These are phyloP conservation scores for Bathynomus jamesi DNA, from an alignment of 1,140 invertebrate genomes.

Conservation along the genomic window DNA sequence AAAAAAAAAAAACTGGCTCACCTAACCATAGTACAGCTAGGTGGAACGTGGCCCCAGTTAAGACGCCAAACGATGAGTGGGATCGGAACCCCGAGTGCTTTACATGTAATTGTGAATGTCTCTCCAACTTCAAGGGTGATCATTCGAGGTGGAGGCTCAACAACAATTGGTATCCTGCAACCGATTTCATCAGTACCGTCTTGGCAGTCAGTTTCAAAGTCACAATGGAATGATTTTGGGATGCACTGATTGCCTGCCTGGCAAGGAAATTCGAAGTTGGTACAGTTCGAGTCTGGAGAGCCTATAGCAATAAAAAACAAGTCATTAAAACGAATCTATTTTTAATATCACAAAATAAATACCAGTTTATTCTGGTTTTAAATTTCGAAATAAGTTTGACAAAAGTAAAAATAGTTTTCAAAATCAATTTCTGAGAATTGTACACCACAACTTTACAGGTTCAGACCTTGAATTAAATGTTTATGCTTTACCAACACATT, in stretches of 20 bases:
- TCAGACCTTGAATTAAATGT: no score
- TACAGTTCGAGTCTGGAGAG: slow-evolving; percentile 58
- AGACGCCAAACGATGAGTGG: slow-evolving; percentile 90
- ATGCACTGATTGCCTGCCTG: slow-evolving; percentile 71
- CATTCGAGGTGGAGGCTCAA: slow-evolving; percentile 59
- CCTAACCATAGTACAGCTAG: slow-evolving; percentile 68
- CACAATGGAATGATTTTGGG: slow-evolving; percentile 88
- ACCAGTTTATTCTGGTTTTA: no score
- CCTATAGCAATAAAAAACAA: no score
- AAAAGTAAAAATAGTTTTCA: no score
- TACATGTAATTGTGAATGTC: slow-evolving; percentile 69
- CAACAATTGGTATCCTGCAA: slow-evolving; percentile 61
- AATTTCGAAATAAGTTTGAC: no score
- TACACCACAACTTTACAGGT: no score
- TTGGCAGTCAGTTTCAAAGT: slow-evolving; percentile 73
- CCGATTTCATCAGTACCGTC: slow-evolving; percentile 87
- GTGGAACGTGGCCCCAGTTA: slow-evolving; percentile 93
- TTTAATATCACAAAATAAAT: no score
- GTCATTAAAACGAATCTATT: no score
- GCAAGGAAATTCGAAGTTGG: slow-evolving; percentile 75
- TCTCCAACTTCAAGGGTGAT: slow-evolving; percentile 61
- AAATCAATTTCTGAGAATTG: no score
- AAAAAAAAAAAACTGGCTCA: no score
- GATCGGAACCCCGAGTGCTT: slow-evolving; percentile 76
- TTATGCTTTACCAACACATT: no score